Base-by-base conservation (phyloP, 1,140 invertebrate species). In the Heliconius hewitsoni region DNA sequence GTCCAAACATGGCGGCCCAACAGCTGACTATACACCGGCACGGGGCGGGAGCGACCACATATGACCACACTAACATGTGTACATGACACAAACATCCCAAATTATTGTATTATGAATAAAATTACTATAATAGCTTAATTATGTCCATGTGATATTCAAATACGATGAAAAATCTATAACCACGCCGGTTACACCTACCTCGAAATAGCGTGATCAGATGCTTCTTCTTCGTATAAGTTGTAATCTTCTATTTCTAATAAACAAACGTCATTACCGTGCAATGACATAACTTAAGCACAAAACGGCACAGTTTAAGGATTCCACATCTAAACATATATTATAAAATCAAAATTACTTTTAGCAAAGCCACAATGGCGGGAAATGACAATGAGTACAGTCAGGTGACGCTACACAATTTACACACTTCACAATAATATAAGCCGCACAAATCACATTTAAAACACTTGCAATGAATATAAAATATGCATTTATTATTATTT, bases 1-100 rank as follows among this genome's bases (percentile, higher is more conserved):
- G 85, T 88, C 89, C 91, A 94, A 95, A 95, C 93, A 95, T 95
- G 94, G 94, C 94, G 93, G 91, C 88, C 87, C 89, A 95, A 95
- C 94, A 95, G 95, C 95, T 95, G 94, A 95, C 94, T 94, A 92
- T 88, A 89, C 87, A 91, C 93, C 92, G 91, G 93, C 89, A 93
- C 90, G 87, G 87, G 88, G 89, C 88, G 91, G 89, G 89, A 90
- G 87, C 83, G 82, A 87, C 84, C 85, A 90, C 86, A 87, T 88
- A 89, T 89, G 86, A 86, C 57, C 80, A 60, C 71, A 72, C 23
- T 74, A 78, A 78, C 76, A 78, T 81, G 66, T 78, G 80, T 78
- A 52, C 57, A 78, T 55, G 23, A 72, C 72, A 78, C 55, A 81
- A 78, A 76, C 73, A 79, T 82, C 76, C 39, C 27, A 78, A 71